These are phyloP conservation scores for Clarias pachynema DNA, from an alignment of 2,797 vertebrate genomes.

Conservation along the genomic window DNA sequence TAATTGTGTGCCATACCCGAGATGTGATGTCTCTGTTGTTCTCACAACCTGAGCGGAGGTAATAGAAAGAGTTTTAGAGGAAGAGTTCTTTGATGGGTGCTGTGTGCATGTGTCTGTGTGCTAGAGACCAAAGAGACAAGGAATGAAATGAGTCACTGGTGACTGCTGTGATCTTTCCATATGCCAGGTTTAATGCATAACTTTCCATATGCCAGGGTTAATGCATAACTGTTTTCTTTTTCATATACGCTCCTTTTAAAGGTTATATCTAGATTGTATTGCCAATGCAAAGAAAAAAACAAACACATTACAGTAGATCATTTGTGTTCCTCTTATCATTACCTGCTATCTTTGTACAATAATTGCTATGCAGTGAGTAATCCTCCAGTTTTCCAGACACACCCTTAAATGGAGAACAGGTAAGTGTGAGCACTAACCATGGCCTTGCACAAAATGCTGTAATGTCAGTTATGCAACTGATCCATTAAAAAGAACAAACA, in stretches of 20 bases:
- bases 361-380: background rate
- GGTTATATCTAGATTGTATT: background rate
- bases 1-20: slow-evolving; percentile 25
- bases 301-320: background rate
- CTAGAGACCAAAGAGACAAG: background rate
- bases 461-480: too few species aligned
- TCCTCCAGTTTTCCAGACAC: background rate
- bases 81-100: background rate
- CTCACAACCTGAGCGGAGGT: slow-evolving; percentile 7
- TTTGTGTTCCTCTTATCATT: background rate
- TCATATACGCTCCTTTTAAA: background rate
- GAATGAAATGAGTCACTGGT: too few species aligned
- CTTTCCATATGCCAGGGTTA: background rate
- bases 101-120: background rate
- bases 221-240: background rate
- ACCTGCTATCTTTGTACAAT: background rate
- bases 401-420: background rate
- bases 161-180: too few species aligned
- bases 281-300: background rate
- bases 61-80: background rate
- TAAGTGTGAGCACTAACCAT: too few species aligned
- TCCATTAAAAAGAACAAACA: too few species aligned
- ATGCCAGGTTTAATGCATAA: background rate
- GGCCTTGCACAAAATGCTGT: too few species aligned
- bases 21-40: slow-evolving; percentile 21